These are phyloP conservation scores for Sinelater perroti DNA, from an alignment of 2,888 invertebrate genomes.

Conservation along the genomic window DNA sequence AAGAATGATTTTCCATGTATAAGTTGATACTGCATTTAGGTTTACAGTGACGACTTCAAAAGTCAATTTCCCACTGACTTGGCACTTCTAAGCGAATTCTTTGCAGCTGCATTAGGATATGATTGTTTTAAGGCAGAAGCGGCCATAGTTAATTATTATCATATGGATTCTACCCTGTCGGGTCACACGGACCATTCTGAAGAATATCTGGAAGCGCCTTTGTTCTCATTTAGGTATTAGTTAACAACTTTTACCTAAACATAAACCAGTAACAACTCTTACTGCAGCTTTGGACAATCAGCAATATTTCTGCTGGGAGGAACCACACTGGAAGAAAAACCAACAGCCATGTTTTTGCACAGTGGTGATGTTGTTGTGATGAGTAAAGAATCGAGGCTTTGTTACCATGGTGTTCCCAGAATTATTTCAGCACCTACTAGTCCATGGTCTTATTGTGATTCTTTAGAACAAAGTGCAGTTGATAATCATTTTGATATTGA, in stretches of 20 bases:
- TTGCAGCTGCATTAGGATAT: constrained; percentile 70
- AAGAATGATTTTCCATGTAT: neutral
- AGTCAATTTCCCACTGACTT: constrained; percentile 80
- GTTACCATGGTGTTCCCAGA: constrained; percentile 94
- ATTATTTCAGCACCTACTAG: constrained; percentile 67
- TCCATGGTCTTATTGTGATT: constrained; percentile 61
- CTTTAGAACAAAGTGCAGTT: constrained; percentile 50
- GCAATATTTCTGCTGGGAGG: constrained; percentile 96
- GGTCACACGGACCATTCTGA: constrained; percentile 97
- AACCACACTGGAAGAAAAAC: constrained; percentile 69
- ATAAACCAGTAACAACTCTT: constrained; percentile 25
- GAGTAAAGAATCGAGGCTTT: constrained; percentile 83
- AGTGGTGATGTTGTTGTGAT: constrained; percentile 94
- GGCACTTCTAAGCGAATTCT: constrained; percentile 67
- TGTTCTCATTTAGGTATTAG: constrained; percentile 85
- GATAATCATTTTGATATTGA: constrained; percentile 42
- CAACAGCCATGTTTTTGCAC: constrained; percentile 76
- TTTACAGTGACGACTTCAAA: constrained; percentile 75
- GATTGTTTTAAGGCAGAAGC: constrained; percentile 81
- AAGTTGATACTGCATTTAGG: constrained; percentile 61
- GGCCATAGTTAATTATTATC: constrained; percentile 96
- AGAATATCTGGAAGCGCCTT: constrained; percentile 81
- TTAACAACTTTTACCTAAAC: neutral
- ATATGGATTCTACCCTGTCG: constrained; percentile 89
- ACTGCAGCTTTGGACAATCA: constrained; percentile 89